A percentile compares a stretch with the other conserved stretches of the same genome.
These are phyloP conservation scores for Entomobrya proxima DNA, from an alignment of 2,888 invertebrate species.

Conservation along the genomic window DNA sequence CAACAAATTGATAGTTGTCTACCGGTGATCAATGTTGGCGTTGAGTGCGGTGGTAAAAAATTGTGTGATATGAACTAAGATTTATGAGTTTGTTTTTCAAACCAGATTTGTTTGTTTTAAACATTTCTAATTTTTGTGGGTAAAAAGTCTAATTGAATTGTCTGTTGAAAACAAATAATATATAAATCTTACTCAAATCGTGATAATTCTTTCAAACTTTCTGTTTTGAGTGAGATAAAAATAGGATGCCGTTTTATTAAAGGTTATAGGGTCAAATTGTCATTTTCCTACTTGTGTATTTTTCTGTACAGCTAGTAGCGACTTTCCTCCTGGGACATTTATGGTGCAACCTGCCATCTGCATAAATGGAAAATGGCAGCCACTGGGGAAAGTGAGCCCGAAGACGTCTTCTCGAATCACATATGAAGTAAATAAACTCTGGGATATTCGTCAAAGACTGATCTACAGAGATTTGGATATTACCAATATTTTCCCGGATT, in stretches of 20 bases:
- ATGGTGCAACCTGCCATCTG: constrained; percentile 74
- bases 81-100: background rate
- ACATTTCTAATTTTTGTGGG: background rate
- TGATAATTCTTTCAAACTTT: constrained; percentile 8
- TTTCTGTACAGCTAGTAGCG: background rate
- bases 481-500: constrained; percentile 64
- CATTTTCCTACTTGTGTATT: background rate
- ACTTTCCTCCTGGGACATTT: constrained; percentile 72
- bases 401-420: constrained; percentile 57
- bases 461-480: constrained; percentile 69
- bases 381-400: constrained; percentile 68
- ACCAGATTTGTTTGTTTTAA: no score
- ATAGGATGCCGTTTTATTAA: no score
- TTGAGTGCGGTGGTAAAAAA: constrained; percentile 54
- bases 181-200: background rate
- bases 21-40: constrained; percentile 58
- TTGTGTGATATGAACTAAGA: background rate
- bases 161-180: background rate
- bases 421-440: constrained; percentile 69
- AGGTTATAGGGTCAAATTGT: background rate
- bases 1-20: constrained; percentile 12
- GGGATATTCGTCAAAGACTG: constrained; percentile 66
- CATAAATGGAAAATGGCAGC: constrained; percentile 70
- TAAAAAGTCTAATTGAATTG: background rate
- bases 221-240: no score